These are phyloP conservation scores for Piezodorus guildinii DNA, from an alignment of 1,140 invertebrate species.

Conservation along the genomic window DNA sequence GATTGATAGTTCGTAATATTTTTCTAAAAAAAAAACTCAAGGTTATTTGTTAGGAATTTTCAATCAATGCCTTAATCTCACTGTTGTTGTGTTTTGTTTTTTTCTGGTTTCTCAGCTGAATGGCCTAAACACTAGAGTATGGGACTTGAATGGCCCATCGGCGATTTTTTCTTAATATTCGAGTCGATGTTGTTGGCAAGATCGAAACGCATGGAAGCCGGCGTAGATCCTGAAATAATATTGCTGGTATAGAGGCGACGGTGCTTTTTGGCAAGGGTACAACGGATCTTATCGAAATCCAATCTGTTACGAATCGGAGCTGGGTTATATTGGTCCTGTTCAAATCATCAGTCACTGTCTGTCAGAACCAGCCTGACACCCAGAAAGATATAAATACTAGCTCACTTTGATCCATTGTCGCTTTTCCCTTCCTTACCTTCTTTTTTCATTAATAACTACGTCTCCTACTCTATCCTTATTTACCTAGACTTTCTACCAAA, in stretches of 20 bases:
- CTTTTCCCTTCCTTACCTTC: neutral
- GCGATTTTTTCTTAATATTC: too few relatives aligned
- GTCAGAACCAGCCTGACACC: conserved; percentile 6
- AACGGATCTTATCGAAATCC: conserved; percentile 21
- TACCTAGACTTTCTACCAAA: too few relatives aligned
- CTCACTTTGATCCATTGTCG: conserved; percentile 13
- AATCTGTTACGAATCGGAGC: conserved; percentile 23
- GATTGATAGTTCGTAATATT: too few relatives aligned
- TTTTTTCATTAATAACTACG: conserved; percentile 14
- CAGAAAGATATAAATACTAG: conserved; percentile 5
- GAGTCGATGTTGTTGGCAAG: neutral
- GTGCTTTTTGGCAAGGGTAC: conserved; percentile 3
- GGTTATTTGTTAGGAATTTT: too few relatives aligned
- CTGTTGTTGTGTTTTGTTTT: too few relatives aligned
- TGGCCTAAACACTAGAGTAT: too few relatives aligned
- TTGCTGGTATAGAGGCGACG: neutral
- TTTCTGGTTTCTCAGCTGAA: too few relatives aligned
- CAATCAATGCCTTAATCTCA: too few relatives aligned
- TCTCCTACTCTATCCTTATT: neutral
- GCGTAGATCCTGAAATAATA: neutral
- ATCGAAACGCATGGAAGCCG: neutral
- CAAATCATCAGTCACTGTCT: conserved; percentile 19
- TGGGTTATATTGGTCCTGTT: conserved; percentile 20
- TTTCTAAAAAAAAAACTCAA: too few relatives aligned
- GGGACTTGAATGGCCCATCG: too few relatives aligned